Evolutionary conservation across 2,113 vertebrate species (phyloP).

Genomic region (Phocoena sinus): DNA sequence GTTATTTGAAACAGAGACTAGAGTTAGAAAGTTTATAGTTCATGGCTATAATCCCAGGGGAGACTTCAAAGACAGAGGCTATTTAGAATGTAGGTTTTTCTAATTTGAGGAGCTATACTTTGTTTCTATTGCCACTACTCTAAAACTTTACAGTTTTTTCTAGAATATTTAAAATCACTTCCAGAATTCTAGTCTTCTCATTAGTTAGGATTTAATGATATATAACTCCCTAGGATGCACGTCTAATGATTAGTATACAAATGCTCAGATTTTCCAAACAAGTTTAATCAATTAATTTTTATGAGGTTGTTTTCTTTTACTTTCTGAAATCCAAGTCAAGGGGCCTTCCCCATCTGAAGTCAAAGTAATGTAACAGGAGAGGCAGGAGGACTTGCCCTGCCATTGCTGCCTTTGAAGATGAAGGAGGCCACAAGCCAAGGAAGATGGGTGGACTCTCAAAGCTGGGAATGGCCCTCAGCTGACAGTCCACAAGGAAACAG

Average conservation of each 20-base stretch:
- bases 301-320: background rate
- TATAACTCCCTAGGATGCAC: background rate
- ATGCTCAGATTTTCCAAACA: background rate
- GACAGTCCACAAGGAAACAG: background rate
- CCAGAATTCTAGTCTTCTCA: background rate
- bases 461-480: background rate
- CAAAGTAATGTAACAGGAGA: background rate
- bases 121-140: background rate
- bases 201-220: background rate
- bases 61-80: background rate
- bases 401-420: background rate
- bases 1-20: background rate
- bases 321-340: background rate
- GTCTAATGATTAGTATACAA: background rate
- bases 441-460: background rate
- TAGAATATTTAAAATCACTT: conserved; percentile 1
- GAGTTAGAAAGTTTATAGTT: background rate
- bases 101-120: background rate
- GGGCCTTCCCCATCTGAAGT: background rate
- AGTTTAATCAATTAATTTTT: background rate
- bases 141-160: background rate
- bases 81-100: background rate
- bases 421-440: background rate
- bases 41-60: background rate
- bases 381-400: background rate